Evolutionary conservation across 2,888 invertebrate genomes (phyloP).

Genomic region (Lasioglossum morio): DNA sequence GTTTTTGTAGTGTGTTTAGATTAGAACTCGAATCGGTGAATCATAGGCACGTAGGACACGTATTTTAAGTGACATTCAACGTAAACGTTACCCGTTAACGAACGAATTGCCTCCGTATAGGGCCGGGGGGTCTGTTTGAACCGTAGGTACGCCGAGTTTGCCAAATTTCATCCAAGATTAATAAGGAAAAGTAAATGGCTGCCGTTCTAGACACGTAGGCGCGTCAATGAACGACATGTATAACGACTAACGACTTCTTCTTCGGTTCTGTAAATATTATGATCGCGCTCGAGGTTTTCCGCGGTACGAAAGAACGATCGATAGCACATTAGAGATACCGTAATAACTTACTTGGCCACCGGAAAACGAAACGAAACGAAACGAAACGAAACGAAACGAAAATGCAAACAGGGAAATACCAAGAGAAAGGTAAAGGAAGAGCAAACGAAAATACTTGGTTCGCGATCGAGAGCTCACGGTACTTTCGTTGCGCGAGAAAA

Average conservation of each 20-base stretch:
- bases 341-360: slow-evolving; percentile 28
- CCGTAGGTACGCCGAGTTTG: slow-evolving; percentile 32
- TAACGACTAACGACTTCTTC: background rate
- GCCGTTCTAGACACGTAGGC: slow-evolving; percentile 1
- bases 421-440: background rate
- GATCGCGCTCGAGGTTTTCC: slow-evolving; percentile 10
- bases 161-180: slow-evolving; percentile 35
- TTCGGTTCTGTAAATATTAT: slow-evolving; percentile 35
- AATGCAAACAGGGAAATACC: background rate
- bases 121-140: background rate
- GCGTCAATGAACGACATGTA: background rate
- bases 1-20: slow-evolving; percentile 42
- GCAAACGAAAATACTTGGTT: background rate
- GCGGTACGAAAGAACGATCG: slow-evolving; percentile 25
- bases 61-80: slow-evolving; percentile 43
- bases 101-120: background rate
- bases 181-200: background rate
- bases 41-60: slow-evolving; percentile 39
- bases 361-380: too few species aligned
- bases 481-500: slow-evolving; percentile 17
- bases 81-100: slow-evolving; percentile 11
- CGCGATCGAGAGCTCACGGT: too few species aligned
- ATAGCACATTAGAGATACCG: slow-evolving; percentile 15
- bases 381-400: too few species aligned
- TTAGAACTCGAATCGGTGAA: slow-evolving; percentile 15